A percentile compares a stretch with the other conserved stretches of the same genome.
Conservation (phyloP, 2,797 vertebrate genomes). For the Knipowitschia caucasica region DNA sequence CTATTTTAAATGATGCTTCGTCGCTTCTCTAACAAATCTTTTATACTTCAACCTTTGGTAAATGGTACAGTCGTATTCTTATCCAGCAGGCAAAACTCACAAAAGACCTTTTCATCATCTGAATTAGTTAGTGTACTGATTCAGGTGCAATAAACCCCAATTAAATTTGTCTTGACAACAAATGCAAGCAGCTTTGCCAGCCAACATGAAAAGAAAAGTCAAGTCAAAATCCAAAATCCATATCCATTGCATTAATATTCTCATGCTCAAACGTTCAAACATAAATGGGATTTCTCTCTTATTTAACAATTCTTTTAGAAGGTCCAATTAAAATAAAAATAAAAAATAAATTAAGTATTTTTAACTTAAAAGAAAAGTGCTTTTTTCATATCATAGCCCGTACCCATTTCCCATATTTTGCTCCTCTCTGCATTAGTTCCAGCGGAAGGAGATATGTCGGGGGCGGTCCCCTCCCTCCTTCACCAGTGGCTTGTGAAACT, state of each 20-base stretch:
- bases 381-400: constrained; percentile 82
- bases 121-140: constrained; percentile 70
- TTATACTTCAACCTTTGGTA: constrained; percentile 91
- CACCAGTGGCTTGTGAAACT: constrained; percentile 99
- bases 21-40: constrained; percentile 55
- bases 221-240: constrained; percentile 75
- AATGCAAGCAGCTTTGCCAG: constrained; percentile 78
- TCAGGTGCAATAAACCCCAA: constrained; percentile 71
- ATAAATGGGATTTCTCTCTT: constrained; percentile 74
- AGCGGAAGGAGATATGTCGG: constrained; percentile 99
- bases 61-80: constrained; percentile 74
- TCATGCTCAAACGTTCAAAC: constrained; percentile 80
- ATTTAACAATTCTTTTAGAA: constrained; percentile 70
- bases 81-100: constrained; percentile 72
- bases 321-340: constrained; percentile 63
- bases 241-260: constrained; percentile 80
- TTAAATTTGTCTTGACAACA: constrained; percentile 73
- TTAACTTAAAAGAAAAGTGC: constrained; percentile 94
- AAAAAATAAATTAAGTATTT: constrained; percentile 72
- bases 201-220: constrained; percentile 76
- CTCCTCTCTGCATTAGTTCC: constrained; percentile 82
- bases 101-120: constrained; percentile 82
- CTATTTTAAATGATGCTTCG: constrained; percentile 76
- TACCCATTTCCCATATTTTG: constrained; percentile 53
- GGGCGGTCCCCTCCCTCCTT: constrained; percentile 99